Evolutionary conservation across 1,140 invertebrate species (phyloP).

Genomic region (Platorchestia sp.): DNA sequence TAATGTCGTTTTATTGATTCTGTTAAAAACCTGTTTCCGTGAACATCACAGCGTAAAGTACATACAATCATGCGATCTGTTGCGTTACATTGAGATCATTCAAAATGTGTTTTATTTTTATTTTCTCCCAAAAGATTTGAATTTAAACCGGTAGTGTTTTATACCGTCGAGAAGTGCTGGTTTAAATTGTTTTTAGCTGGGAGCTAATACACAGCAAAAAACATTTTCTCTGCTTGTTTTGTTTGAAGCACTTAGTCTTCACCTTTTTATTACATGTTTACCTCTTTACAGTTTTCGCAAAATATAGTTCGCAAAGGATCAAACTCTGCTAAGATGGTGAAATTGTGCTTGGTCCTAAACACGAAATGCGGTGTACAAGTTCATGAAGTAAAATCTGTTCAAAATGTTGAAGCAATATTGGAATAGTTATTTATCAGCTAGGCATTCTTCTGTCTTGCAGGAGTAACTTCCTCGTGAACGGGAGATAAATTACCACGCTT

Average conservation of each 20-base stretch:
- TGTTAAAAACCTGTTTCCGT: neutral
- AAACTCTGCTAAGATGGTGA: neutral
- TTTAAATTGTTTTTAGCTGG: no score
- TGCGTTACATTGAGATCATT: neutral
- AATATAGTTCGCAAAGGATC: no score
- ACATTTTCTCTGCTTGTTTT: no score
- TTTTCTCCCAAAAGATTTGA: no score
- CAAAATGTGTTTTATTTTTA: neutral
- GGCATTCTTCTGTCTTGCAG: neutral
- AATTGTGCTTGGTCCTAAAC: neutral
- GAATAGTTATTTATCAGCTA: neutral
- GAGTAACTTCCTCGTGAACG: neutral
- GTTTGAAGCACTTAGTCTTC: no score
- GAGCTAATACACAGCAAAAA: no score
- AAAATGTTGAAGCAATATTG: neutral
- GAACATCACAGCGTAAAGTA: neutral
- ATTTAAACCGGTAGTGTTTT: no score
- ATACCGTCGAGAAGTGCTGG: no score
- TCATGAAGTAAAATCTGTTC: neutral
- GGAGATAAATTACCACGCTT: neutral
- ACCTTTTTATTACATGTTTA: no score
- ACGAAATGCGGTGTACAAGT: neutral
- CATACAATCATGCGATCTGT: neutral
- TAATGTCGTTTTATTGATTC: neutral
- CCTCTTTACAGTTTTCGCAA: no score